Evolutionary conservation across 2,797 vertebrate genomes (phyloP), one percentile per base, ranked within the genome.

Genomic region (Glyptemys insculpta): DNA sequence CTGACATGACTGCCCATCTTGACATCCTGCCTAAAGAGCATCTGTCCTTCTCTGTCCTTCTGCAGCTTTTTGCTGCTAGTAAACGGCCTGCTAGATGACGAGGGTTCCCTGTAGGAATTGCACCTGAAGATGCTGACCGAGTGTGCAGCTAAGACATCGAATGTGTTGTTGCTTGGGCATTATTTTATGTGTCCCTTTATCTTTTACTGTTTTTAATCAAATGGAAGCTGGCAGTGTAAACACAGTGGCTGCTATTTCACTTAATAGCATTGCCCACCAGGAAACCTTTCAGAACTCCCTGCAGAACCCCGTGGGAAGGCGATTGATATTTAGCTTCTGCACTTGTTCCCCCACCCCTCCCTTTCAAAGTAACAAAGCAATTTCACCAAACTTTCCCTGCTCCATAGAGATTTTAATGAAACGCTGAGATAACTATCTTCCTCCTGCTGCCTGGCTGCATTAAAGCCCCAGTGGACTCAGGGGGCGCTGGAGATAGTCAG

Each of bases 401-500:
- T 50, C 21, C 6, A 8, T 6, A 5, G 50, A 52, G 65, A 31
- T 56, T 88, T 82, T 54, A 52, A 10, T 37, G 78, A 29, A 21
- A 41, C 14, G 0, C 4, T 6, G 31, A 41, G 49, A 37, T 19
- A 7, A 78, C 19, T 15, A 1, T 15, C 11, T 15, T 44, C 14
- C 65, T 79, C 25, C 83, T 21, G 53, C 81, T 21, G 72, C 44
- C 52, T 49, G 54, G 79, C 79, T 79, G 37, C 16, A 5, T 3
- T 1, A 91, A 86, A 53, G 12, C 37, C 31, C 25, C n/a, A 2
- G 15, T 4, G 31, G 72, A 37, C 34, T 53, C 23, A n/a, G 10
- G 59, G 81, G 3, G 37, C 83, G 31, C 37, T 29, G 8, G 41
- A 15, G 0, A 0, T 37, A 1, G 0, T 62, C 5, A 12, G 44